Base-by-base conservation (phyloP, 1,140 invertebrate species). In the Panagrolaimus sp. region DNA sequence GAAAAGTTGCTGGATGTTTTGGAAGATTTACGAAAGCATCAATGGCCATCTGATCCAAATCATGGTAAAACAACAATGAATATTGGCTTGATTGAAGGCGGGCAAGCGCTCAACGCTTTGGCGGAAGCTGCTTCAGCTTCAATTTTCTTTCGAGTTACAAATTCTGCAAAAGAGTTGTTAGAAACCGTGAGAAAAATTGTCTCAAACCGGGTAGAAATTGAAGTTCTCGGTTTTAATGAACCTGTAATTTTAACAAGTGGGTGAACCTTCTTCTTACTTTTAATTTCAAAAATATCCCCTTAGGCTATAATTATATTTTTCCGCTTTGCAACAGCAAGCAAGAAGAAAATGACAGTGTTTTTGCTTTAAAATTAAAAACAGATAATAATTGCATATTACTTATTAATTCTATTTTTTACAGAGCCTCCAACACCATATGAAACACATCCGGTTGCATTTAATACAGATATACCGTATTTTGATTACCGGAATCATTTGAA, bases 401-500 rank as follows among this genome's bases (percentile, higher is more conserved):
- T 12, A 2, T 38, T 38, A 4, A 4, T 21, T 58, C 52, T 12
- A 2, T 28, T 21, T 58, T 14, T 62, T 71, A 9, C 43, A 75
- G 76, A 67, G 32, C 77, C 77, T n/a, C 77, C 74, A 26, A 62
- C 32, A 48, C 72, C 63, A 38, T 74, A 74, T 32, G 68, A 67
- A 43, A 32, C 28, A 10, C 47, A 73, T 26, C 65, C 71, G 32
- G 74, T 75, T 12, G 73, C 77, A 3, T 78, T 79, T 67, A 78
- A 79, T 47, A 78, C 77, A 7, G 77, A 78, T 38, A 68, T 78
- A 14, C 75, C 76, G 12, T 78, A 74, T 44, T 78, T 73, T 58
- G 55, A 67, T 9, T 58, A 58, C 7, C 58, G 63, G 8, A 65
- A 70, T 17, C 63, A 77, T 24, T 65, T 77, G 14, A 79, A 77